Evolutionary conservation across 2,797 vertebrate genomes (phyloP).

Genomic region (Mustela erminea): DNA sequence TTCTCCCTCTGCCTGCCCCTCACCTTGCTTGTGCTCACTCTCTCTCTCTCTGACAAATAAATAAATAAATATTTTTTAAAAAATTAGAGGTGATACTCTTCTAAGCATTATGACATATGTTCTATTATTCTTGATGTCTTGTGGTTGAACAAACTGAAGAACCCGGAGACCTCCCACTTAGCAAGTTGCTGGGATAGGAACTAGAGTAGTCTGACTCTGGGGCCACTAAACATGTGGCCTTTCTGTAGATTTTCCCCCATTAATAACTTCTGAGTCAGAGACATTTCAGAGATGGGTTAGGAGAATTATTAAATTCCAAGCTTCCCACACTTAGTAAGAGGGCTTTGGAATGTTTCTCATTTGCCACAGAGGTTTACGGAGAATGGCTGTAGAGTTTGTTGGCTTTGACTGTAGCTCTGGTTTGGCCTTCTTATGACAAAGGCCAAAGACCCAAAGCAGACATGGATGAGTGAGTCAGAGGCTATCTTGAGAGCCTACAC

Average conservation of each 20-base stretch:
- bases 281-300: neutral
- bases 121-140: neutral
- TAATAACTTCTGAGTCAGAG: neutral
- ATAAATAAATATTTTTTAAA: neutral
- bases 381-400: neutral
- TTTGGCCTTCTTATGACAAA: neutral
- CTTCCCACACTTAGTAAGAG: neutral
- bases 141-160: neutral
- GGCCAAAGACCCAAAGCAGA: neutral
- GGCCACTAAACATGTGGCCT: accelerated
- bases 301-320: neutral
- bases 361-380: neutral
- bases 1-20: neutral
- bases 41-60: neutral
- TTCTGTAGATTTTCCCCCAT: neutral
- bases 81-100: neutral
- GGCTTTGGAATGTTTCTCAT: neutral
- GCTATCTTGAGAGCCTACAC: neutral
- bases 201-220: neutral
- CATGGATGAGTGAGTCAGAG: neutral
- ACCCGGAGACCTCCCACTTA: no score
- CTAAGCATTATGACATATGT: neutral
- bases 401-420: neutral
- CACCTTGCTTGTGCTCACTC: neutral
- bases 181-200: neutral